Conservation (phyloP, 2,113 vertebrate species). For the Octodon degus region DNA sequence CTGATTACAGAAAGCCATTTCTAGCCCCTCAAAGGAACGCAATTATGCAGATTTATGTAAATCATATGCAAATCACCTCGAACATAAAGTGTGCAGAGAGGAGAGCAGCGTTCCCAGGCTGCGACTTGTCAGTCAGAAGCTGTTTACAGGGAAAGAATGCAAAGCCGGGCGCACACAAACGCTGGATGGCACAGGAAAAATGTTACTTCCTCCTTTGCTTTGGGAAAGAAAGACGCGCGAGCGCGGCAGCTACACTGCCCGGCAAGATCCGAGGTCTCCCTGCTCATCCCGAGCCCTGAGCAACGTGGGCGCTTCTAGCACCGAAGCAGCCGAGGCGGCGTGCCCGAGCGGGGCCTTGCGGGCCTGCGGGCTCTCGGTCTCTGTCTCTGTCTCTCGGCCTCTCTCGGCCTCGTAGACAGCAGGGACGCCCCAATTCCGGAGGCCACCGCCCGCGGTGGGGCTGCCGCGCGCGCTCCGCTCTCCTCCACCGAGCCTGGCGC, state of each 20-base stretch:
- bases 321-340: too few relatives aligned
- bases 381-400: too few relatives aligned
- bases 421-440: too few relatives aligned
- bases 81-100: constrained; percentile 67
- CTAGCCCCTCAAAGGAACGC: constrained; percentile 64
- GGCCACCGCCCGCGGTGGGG: too few relatives aligned
- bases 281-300: neutral
- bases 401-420: too few relatives aligned
- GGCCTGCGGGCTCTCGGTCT: too few relatives aligned
- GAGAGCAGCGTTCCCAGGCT: constrained; percentile 59
- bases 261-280: neutral
- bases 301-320: neutral
- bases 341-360: fast-evolving
- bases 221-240: neutral
- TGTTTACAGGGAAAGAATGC: constrained; percentile 58
- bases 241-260: neutral
- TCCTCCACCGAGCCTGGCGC: fast-evolving
- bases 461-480: neutral
- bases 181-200: neutral
- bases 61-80: constrained; percentile 55
- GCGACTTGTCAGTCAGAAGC: constrained; percentile 76
- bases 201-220: neutral
- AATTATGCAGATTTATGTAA: constrained; percentile 79
- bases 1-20: constrained; percentile 78
- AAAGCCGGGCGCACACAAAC: constrained; percentile 34